Evolutionary conservation across 2,113 vertebrate species (phyloP).

Genomic region (Cyanoramphus novaezelandiae): DNA sequence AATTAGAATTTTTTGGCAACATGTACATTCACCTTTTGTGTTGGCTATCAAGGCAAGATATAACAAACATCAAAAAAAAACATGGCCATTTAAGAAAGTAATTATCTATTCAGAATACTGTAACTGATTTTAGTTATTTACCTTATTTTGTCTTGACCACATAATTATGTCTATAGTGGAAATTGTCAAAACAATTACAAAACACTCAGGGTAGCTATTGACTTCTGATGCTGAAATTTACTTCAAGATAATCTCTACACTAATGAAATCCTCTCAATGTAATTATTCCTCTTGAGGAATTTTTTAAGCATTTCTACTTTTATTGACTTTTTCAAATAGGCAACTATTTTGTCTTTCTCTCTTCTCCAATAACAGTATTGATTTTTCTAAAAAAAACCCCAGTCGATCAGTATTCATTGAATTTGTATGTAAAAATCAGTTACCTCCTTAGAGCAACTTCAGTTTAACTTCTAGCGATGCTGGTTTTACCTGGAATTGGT

Average conservation of each 20-base stretch:
- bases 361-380: slow-evolving; percentile 34
- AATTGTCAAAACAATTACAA: slow-evolving; percentile 27
- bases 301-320: slow-evolving; percentile 33
- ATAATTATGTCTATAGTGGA: background rate
- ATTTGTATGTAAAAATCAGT: background rate
- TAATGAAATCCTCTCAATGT: slow-evolving; percentile 31
- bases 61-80: background rate
- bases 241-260: slow-evolving; percentile 2
- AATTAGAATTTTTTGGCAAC: background rate
- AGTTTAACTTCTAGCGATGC: background rate
- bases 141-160: background rate
- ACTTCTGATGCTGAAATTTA: slow-evolving; percentile 20
- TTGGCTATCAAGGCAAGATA: background rate
- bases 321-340: slow-evolving; percentile 45
- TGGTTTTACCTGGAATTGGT: background rate
- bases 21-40: background rate
- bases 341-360: slow-evolving; percentile 30
- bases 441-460: background rate
- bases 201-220: background rate
- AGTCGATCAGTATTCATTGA: background rate
- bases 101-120: background rate
- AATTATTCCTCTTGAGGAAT: slow-evolving; percentile 41
- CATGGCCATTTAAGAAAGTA: background rate
- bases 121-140: background rate
- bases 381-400: slow-evolving; percentile 34